phyloP scores from a whole-genome alignment of 2,888 invertebrate species.

The Volucella inanis region DNA sequence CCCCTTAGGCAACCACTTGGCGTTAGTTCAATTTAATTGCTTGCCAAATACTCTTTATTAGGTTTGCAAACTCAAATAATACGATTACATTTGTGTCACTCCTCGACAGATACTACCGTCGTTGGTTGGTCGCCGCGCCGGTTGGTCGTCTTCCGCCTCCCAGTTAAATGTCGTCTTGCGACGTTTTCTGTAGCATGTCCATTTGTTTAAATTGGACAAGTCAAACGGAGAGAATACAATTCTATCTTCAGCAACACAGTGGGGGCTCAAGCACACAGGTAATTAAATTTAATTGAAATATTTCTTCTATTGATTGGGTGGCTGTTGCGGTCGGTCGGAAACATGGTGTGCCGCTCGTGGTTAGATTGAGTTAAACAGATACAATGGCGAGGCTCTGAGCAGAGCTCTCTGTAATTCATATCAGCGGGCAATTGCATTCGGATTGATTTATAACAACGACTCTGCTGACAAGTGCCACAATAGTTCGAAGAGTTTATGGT shows the following conservation, averaged over 20 bases:
- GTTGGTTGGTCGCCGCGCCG: not conserved
- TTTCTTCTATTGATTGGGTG: conserved; percentile 57
- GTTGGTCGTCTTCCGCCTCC: conserved; percentile 15
- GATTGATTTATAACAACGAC: conserved; percentile 72
- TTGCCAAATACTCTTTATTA: conserved; percentile 64
- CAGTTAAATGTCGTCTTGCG: conserved; percentile 39
- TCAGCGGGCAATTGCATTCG: conserved; percentile 71
- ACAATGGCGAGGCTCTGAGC: conserved; percentile 1
- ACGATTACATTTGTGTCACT: conserved; percentile 64
- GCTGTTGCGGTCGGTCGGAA: not conserved
- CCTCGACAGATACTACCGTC: conserved; percentile 20
- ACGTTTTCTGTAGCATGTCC: conserved; percentile 67
- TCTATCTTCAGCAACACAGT: conserved; percentile 54
- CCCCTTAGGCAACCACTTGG: not conserved
- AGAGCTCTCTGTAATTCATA: conserved; percentile 53
- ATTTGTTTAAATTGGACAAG: conserved; percentile 67
- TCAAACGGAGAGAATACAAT: conserved; percentile 56
- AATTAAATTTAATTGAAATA: conserved; percentile 75
- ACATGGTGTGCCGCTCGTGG: not conserved
- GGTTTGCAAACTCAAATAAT: conserved; percentile 64
- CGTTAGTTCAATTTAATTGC: conserved; percentile 65
- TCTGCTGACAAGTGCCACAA: conserved; percentile 64
- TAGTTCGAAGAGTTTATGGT: not conserved
- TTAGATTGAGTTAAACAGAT: conserved; percentile 56
- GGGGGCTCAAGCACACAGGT: conserved; percentile 48